A percentile compares a stretch with the other conserved stretches of the same genome.
phyloP scores from a whole-genome alignment of 2,888 invertebrate genomes.

The Hydropsyche betteni region DNA sequence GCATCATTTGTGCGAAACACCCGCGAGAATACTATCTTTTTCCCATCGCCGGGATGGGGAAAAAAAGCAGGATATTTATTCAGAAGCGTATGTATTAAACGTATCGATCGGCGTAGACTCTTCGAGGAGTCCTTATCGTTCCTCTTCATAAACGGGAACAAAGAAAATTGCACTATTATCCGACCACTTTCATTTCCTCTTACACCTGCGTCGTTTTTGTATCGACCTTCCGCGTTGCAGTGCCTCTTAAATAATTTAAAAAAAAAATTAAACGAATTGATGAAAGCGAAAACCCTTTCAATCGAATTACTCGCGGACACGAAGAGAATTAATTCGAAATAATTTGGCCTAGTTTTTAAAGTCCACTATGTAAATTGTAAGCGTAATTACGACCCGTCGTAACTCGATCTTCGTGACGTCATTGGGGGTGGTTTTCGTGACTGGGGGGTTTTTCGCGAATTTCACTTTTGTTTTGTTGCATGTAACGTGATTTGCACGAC shows the following conservation, averaged over 20 bases:
- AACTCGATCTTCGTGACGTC: constrained; percentile 11
- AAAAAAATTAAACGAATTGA: no score
- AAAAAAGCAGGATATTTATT: no score
- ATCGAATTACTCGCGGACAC: not conserved
- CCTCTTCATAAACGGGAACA: constrained; percentile 31
- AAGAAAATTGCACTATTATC: constrained; percentile 37
- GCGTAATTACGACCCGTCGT: not conserved
- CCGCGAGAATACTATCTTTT: no score
- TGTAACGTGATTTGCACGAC: not conserved
- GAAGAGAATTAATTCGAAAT: not conserved
- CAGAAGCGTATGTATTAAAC: no score
- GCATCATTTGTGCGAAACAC: no score
- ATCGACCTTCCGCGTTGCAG: constrained; percentile 16
- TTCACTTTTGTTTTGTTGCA: not conserved
- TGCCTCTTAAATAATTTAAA: not conserved
- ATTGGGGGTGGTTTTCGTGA: no score
- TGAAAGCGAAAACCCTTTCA: no score
- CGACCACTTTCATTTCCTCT: constrained; percentile 18
- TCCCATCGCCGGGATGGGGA: no score
- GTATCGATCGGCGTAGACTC: not conserved
- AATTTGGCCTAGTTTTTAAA: not conserved
- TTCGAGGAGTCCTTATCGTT: constrained; percentile 16
- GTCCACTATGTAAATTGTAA: no score
- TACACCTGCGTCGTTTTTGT: not conserved
- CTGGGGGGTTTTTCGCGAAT: no score